Evolutionary conservation across 2,888 invertebrate species (phyloP), one percentile per base, ranked within the genome.

Genomic region (Eurytoma adleriae): DNA sequence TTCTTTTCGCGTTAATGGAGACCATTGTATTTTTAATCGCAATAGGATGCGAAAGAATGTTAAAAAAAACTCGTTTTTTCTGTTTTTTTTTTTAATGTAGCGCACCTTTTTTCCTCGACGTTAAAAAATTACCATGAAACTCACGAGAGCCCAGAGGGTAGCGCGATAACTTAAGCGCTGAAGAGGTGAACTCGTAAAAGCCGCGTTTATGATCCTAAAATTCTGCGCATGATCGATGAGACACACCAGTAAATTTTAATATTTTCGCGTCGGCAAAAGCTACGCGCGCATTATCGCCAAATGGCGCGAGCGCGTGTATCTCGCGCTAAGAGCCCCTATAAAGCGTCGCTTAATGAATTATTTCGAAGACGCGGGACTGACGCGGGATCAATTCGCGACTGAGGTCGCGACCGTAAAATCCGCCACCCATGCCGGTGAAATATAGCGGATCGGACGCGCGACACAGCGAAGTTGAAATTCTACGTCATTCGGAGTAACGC

Each of bases 281-380:
- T 40, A 40, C 40, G 40, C 40, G 40, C 7, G 40, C 40, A 40
- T 40, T 40, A 40, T 40, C 40, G 40, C 40, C 40, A 40, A 40
- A 40, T 40, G 40, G 40, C 4, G 5, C 40, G 5, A 7, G 3
- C 20, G 61, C 7, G 62, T 27, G 61, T 30, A 40, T 40, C 40
- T 40, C 40, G 40, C 40, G 40, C 5, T 40, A 40, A 40, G 40
- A 40, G 62, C 50, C 13, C 20, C 13, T 3, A n/a, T 20, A 7
- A 24, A 24, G 61, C 7, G 61, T n/a, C 24, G 40, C 50, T 54
- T 52, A 40, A 64, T 74, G 73, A 74, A 74, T 74, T 74, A 74
- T 74, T 74, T 64, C 48, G 64, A 64, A 64, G 48, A 64, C 18
- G 30, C 18, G 3, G 40, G n/a, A 16, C 57, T 14, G 27, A 18